phyloP scores from a whole-genome alignment of 1,140 invertebrate genomes.

The Bombus cullumanus region DNA sequence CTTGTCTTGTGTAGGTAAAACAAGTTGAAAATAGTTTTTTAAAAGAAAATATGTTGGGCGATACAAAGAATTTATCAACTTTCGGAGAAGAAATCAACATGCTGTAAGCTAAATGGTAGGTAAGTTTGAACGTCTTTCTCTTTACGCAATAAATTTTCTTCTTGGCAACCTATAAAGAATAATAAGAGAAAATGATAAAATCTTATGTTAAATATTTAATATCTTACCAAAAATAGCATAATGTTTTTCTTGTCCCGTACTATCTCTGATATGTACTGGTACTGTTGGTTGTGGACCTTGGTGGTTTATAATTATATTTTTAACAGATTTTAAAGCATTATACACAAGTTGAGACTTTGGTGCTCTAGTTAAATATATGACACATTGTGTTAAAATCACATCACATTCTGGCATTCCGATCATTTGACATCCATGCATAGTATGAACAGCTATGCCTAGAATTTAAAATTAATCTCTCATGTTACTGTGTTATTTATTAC shows the following conservation, averaged over 20 bases:
- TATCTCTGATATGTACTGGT: conserved; percentile 59
- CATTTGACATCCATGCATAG: conserved; percentile 89
- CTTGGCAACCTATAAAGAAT: conserved; percentile 84
- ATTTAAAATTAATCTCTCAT: conserved; percentile 25
- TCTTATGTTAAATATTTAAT: not conserved
- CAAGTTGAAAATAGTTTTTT: not conserved
- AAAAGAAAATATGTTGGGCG: not conserved
- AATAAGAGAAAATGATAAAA: not conserved
- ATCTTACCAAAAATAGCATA: conserved; percentile 26
- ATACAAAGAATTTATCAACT: not conserved
- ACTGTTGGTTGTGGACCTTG: conserved; percentile 61
- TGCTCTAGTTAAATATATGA: conserved; percentile 88
- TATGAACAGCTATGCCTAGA: conserved; percentile 85
- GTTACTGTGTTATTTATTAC: not conserved
- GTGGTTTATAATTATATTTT: conserved; percentile 56
- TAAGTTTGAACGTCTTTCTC: conserved; percentile 83
- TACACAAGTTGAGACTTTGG: conserved; percentile 89
- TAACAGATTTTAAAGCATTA: conserved; percentile 84
- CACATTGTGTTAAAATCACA: conserved; percentile 88
- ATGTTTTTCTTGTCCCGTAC: conserved; percentile 49
- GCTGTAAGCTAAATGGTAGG: conserved; percentile 86
- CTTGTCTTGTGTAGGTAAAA: not conserved
- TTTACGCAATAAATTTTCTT: conserved; percentile 82
- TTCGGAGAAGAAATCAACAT: conserved; percentile 84
- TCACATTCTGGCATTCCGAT: conserved; percentile 92